Percentiles rank a stretch among this genome's conserved stretches.
phyloP scores from a whole-genome alignment of 2,113 vertebrate species.

The Seriola aureovittata region DNA sequence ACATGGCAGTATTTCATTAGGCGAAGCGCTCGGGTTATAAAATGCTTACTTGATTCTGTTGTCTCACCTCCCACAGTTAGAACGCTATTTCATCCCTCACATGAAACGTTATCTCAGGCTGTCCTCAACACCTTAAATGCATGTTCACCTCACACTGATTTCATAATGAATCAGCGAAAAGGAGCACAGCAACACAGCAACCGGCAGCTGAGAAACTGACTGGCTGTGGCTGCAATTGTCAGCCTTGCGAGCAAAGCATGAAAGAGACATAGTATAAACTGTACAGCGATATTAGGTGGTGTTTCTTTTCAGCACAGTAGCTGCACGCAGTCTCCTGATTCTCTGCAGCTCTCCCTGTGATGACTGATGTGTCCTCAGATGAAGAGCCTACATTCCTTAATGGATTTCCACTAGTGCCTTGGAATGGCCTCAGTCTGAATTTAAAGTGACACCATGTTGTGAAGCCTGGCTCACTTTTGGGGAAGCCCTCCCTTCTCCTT shows the following conservation, averaged over 20 bases:
- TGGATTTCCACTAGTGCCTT: conserved; percentile 39
- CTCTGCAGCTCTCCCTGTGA: conserved; percentile 6
- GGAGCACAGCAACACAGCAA: not conserved
- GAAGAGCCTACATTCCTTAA: conserved; percentile 32
- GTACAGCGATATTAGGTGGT: not conserved
- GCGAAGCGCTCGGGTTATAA: conserved; percentile 57
- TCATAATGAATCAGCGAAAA: conserved; percentile 46
- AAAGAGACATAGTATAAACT: conserved; percentile 22
- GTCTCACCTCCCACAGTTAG: conserved; percentile 72
- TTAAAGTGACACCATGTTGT: conserved; percentile 50
- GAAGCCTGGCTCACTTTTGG: conserved; percentile 14
- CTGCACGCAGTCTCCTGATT: conserved; percentile 2
- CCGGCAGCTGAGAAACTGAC: conserved; percentile 12
- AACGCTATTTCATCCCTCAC: conserved; percentile 57
- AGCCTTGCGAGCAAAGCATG: conserved; percentile 9
- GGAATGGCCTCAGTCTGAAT: conserved; percentile 46
- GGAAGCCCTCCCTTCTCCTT: conserved; percentile 38
- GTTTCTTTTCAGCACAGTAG: conserved; percentile 8
- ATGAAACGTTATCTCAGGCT: conserved; percentile 50
- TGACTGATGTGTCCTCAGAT: conserved; percentile 51
- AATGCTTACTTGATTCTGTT: conserved; percentile 65
- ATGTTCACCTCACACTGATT: conserved; percentile 37
- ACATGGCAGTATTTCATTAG: conserved; percentile 71
- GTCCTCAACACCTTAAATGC: conserved; percentile 47
- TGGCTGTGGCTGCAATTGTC: conserved; percentile 10